phyloP scores from a whole-genome alignment of 2,113 vertebrate species.

The Probosciger aterrimus region DNA sequence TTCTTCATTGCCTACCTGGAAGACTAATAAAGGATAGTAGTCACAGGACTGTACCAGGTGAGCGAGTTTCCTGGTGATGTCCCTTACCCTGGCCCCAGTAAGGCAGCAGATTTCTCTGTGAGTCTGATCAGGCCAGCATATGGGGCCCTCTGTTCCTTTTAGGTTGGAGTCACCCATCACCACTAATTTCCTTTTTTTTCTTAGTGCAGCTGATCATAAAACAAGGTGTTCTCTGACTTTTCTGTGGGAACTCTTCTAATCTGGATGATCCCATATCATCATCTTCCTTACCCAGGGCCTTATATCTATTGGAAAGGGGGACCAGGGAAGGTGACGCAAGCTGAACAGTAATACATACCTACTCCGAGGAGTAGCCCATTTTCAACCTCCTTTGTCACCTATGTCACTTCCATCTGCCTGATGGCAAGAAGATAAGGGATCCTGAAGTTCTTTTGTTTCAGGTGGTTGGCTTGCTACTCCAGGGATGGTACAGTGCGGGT shows the following conservation, averaged over 20 bases:
- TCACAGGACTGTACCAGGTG: background rate
- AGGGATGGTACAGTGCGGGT: background rate
- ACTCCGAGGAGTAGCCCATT: background rate
- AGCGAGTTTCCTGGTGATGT: background rate
- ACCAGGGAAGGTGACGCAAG: background rate
- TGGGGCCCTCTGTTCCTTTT: background rate
- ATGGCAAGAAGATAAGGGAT: no score
- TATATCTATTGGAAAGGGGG: background rate
- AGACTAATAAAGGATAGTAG: background rate
- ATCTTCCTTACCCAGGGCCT: background rate
- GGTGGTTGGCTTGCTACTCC: background rate
- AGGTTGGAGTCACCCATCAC: background rate
- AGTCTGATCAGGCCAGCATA: background rate
- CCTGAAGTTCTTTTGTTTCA: background rate
- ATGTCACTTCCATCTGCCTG: no score
- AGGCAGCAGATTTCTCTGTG: background rate
- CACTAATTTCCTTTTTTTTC: background rate
- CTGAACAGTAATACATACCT: background rate
- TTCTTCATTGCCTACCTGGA: background rate
- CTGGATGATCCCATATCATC: background rate
- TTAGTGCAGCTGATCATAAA: background rate
- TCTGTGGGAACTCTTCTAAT: background rate
- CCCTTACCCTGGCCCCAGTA: background rate
- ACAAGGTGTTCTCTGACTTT: background rate
- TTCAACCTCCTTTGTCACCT: background rate